Base-by-base conservation (phyloP, 2,888 invertebrate species). In the Germaria angustata region DNA sequence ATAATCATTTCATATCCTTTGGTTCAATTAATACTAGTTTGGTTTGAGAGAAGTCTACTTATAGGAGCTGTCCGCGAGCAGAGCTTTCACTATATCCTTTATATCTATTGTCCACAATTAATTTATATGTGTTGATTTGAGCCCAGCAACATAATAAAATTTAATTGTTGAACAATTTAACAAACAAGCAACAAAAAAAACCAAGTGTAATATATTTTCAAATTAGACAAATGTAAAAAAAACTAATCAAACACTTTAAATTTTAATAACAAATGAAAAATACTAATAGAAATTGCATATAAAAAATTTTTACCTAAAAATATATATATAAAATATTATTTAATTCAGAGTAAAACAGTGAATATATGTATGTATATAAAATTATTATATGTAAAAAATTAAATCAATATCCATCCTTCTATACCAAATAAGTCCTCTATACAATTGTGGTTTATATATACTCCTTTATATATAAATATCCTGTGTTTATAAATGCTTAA, bases 61-160 rank as follows among this genome's bases (percentile, higher is more conserved):
- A n/a, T n/a, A n/a, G n/a, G n/a, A n/a, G n/a, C n/a, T n/a, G n/a
- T n/a, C n/a, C n/a, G n/a, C n/a, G n/a, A n/a, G n/a, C n/a, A n/a
- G n/a, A n/a, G n/a, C n/a, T n/a, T n/a, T n/a, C n/a, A n/a, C n/a
- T n/a, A n/a, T n/a, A n/a, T n/a, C n/a, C n/a, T n/a, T n/a, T n/a
- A n/a, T n/a, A n/a, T 22, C 0, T 17, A 34, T 34, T 32, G 44
- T 20, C 34, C 20, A 77, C 81, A 83, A 76, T 86, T 88, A 71
- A 77, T 85, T 87, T 87, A 86, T 84, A 84, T 86, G 84, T 87
- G 88, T 87, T 88, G 89, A 82, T 24, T 86, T 84, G 89, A 88
- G 88, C 88, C 88, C 88, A 85, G 83, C 89, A 88, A 87, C 88
- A 88, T 84, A 85, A 85, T 84, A 85, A 51, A 85, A 86, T 86